These are phyloP conservation scores for Patella vulgata DNA, from an alignment of 1,140 invertebrate species.

Conservation along the genomic window DNA sequence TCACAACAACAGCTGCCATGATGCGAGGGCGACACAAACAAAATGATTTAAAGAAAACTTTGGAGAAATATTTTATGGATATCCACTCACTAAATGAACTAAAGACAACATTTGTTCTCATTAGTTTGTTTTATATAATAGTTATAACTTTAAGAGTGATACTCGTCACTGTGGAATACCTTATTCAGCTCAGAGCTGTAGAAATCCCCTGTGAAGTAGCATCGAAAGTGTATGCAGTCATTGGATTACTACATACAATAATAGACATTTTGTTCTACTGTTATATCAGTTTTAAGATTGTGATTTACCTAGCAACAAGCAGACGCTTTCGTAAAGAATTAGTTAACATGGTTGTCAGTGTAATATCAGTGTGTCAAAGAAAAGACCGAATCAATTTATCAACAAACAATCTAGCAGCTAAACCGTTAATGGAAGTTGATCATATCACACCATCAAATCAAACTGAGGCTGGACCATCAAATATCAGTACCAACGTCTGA, in stretches of 20 bases:
- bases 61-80: constrained; percentile 57
- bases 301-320: constrained; percentile 39
- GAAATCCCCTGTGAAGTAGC: constrained; percentile 21
- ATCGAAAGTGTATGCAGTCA: constrained; percentile 1
- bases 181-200: constrained; percentile 11
- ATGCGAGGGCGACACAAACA: constrained; percentile 2
- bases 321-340: constrained; percentile 35
- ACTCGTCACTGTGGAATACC: constrained; percentile 20
- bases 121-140: constrained; percentile 34
- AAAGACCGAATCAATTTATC: no score
- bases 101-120: constrained; percentile 33
- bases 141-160: constrained; percentile 19
- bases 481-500: no score
- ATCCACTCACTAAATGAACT: constrained; percentile 45
- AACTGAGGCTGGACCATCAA: not conserved
- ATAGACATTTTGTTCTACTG: constrained; percentile 34
- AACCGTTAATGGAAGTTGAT: no score
- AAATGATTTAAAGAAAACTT: constrained; percentile 23
- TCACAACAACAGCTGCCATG: constrained; percentile 19
- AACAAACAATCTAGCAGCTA: no score
- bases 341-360: no score
- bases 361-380: no score
- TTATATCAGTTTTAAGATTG: constrained; percentile 46
- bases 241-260: constrained; percentile 20
- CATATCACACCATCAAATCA: no score